Evolutionary conservation across 2,797 vertebrate genomes (phyloP).

Genomic region (Acanthurus lineatus): DNA sequence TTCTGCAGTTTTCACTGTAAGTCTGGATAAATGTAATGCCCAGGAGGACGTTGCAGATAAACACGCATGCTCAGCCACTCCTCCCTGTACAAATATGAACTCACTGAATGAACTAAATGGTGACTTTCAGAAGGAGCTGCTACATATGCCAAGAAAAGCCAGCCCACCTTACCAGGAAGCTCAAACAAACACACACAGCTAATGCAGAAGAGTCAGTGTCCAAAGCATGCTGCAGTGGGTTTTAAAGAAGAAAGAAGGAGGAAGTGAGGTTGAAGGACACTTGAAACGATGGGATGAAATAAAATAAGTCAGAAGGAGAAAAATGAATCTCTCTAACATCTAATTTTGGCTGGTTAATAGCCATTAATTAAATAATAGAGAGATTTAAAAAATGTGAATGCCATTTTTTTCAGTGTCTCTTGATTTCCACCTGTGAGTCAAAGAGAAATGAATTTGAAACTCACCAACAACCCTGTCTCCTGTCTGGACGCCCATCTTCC

Average conservation of each 20-base stretch:
- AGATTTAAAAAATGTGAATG: background rate
- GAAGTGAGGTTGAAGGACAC: background rate
- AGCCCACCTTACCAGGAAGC: background rate
- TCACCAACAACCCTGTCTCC: constrained; percentile 96
- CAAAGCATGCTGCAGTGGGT: constrained; percentile 16
- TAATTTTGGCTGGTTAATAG: background rate
- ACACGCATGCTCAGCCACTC: constrained; percentile 11
- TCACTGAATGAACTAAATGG: constrained; percentile 52
- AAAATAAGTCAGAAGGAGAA: background rate
- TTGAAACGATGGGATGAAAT: too few species aligned
- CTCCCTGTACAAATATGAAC: constrained; percentile 58
- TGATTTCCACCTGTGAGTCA: background rate
- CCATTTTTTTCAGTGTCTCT: background rate
- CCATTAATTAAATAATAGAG: background rate
- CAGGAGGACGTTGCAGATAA: constrained; percentile 12
- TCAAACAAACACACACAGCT: constrained; percentile 9
- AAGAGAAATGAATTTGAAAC: constrained; percentile 41
- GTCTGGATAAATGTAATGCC: constrained; percentile 7
- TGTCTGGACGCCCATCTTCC: constrained; percentile 92
- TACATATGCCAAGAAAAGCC: constrained; percentile 38
- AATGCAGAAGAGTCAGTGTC: background rate
- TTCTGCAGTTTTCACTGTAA: background rate
- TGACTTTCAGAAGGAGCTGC: constrained; percentile 60
- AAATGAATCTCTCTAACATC: background rate
- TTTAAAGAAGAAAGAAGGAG: background rate